These are phyloP conservation scores for Andrena haemorrhoa DNA, from an alignment of 2,888 invertebrate genomes.

Conservation along the genomic window DNA sequence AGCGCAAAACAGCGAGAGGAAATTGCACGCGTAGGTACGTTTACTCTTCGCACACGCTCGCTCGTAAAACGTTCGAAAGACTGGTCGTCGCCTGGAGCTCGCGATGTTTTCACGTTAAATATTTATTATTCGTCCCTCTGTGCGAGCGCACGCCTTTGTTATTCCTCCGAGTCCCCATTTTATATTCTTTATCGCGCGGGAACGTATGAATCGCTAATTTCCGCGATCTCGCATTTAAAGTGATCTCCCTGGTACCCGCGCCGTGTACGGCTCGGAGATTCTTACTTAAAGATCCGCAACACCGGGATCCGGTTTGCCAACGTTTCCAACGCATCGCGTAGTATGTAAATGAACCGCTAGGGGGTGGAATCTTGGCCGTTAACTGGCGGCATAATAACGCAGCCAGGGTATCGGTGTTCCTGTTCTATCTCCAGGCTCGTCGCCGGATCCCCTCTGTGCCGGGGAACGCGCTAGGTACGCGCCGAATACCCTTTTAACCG, in stretches of 20 bases:
- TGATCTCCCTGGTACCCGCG: background rate
- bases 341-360: constrained; percentile 70
- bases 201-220: constrained; percentile 54
- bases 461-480: background rate
- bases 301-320: too few species aligned
- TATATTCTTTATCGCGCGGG: constrained; percentile 3
- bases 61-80: constrained; percentile 13
- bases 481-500: constrained; percentile 36
- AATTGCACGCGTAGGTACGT: constrained; percentile 22
- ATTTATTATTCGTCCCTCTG: constrained; percentile 46
- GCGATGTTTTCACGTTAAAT: constrained; percentile 48
- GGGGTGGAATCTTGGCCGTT: too few species aligned
- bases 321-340: constrained; percentile 18
- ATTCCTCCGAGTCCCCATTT: constrained; percentile 3
- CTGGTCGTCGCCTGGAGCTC: constrained; percentile 10
- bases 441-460: background rate
- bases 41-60: background rate
- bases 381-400: constrained; percentile 71
- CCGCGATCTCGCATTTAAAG: constrained; percentile 31
- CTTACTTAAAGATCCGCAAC: too few species aligned
- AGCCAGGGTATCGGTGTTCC: constrained; percentile 59
- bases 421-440: constrained; percentile 67
- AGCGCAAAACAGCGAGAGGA: constrained; percentile 53
- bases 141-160: constrained; percentile 16
- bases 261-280: too few species aligned